These are phyloP conservation scores for Gonioctena quinquepunctata DNA, from an alignment of 1,140 invertebrate genomes.

Conservation along the genomic window DNA sequence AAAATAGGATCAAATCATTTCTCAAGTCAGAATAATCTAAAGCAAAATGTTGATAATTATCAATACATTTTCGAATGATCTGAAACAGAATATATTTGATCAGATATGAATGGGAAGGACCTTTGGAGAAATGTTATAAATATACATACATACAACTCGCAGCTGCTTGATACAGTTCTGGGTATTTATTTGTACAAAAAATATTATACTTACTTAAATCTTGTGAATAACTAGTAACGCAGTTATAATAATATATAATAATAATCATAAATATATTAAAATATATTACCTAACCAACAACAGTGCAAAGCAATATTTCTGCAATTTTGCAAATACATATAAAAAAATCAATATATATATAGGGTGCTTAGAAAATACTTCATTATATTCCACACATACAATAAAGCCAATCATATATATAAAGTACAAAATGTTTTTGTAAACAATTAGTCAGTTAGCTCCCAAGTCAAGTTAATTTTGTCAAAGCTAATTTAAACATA, in stretches of 20 bases:
- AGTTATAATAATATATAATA: conserved; percentile 30
- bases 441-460: conserved; percentile 15
- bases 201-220: conserved; percentile 15
- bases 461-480: background rate
- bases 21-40: background rate
- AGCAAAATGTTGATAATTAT: too few relatives aligned
- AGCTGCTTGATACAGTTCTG: conserved; percentile 16
- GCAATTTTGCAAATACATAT: conserved; percentile 17
- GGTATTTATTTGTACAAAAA: conserved; percentile 23
- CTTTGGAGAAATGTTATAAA: conserved; percentile 10
- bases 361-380: conserved; percentile 24
- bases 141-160: conserved; percentile 15
- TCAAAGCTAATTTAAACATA: conserved; percentile 32
- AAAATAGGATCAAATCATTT: background rate
- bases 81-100: too few relatives aligned
- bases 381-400: conserved; percentile 16
- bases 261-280: conserved; percentile 34
- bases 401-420: conserved; percentile 26
- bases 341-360: conserved; percentile 11
- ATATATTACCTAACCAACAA: conserved; percentile 35
- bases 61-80: too few relatives aligned
- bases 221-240: conserved; percentile 33
- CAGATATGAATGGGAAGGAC: background rate
- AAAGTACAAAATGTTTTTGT: conserved; percentile 2
- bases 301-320: conserved; percentile 32